Conservation (phyloP, 1,140 invertebrate genomes). For the Hycleus cichorii region DNA sequence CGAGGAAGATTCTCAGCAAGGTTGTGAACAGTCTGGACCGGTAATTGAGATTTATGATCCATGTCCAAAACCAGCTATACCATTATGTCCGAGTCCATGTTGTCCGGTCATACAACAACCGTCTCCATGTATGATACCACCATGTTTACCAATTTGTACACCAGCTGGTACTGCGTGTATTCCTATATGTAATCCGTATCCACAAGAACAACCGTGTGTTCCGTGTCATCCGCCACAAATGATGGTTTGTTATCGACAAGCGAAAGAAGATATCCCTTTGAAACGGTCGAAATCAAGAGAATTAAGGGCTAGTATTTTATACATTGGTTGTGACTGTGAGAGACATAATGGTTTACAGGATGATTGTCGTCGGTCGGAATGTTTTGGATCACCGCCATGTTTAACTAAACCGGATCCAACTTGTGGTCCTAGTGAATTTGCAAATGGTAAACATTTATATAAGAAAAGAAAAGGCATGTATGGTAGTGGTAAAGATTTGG, state of each 20-base stretch:
- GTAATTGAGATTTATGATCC: constrained; percentile 37
- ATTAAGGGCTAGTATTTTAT: constrained; percentile 55
- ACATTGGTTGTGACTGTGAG: constrained; percentile 63
- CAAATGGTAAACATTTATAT: constrained; percentile 28
- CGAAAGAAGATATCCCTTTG: constrained; percentile 9
- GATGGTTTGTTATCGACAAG: constrained; percentile 37
- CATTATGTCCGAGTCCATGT: constrained; percentile 2
- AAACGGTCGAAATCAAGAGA: constrained; percentile 55
- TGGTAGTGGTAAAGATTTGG: constrained; percentile 18
- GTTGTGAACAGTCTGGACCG: constrained; percentile 28
- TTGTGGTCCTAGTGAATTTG: constrained; percentile 47
- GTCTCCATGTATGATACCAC: constrained; percentile 17
- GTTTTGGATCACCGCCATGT: constrained; percentile 59
- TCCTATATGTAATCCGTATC: constrained; percentile 28
- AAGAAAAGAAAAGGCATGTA: constrained; percentile 5
- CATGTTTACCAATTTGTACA: constrained; percentile 33
- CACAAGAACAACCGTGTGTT: constrained; percentile 35
- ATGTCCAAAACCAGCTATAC: constrained; percentile 22
- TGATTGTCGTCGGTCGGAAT: constrained; percentile 59
- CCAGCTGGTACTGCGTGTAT: constrained; percentile 33
- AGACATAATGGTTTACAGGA: constrained; percentile 71
- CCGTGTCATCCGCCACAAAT: constrained; percentile 38
- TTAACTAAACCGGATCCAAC: constrained; percentile 57
- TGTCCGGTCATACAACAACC: constrained; percentile 1
- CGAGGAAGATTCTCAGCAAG: constrained; percentile 25